Evolutionary conservation across 1,140 invertebrate genomes (phyloP), one percentile per base, ranked within the genome.

Genomic region (Lasioglossum baleicum): DNA sequence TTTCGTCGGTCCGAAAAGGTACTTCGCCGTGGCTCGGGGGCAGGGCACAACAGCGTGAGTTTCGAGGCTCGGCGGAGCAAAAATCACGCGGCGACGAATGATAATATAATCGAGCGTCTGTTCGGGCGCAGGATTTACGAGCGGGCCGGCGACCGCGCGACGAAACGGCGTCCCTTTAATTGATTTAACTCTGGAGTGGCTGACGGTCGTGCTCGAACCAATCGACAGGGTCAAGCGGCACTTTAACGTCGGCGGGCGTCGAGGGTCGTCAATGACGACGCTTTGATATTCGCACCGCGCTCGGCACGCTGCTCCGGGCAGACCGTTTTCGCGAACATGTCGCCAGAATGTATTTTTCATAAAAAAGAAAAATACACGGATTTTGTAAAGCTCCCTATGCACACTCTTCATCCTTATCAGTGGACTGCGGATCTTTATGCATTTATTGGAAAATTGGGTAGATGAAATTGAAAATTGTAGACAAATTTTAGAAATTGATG

Each of bases 101-200:
- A 69, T 61, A 70, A n/a, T n/a, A 77, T 70, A 40, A 77, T 77
- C 44, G 17, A 22, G 44, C 66, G 56, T 44, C 31, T 44, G 63
- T 71, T 77, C 67, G 20, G 44, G 63, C 68, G 53, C 31, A 31
- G 58, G 68, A 53, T 71, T 78, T 64, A 70, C 66, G 75, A 69
- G 6, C 17, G 44, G 2, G 5, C 31, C 48, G 10, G 75, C 60
- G 35, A 73, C 44, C 72, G 42, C 15, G 17, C 22, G 56, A 71
- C 75, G 15, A 44, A 53, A 70, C 67, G 75, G 70, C 67, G 20
- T 71, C 48, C 60, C 60, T 78, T 78, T 78, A 78, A 78, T 78
- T 65, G 76, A 78, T 78, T 78, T 65, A 78, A 78, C 72, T 78
- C 76, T 78, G 44, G 44, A 78, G 76, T 17, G 58, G 35, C 35